A percentile compares a stretch with the other conserved stretches of the same genome.
phyloP scores from a whole-genome alignment of 2,797 vertebrate species.

The Leucoraja ocellata region DNA sequence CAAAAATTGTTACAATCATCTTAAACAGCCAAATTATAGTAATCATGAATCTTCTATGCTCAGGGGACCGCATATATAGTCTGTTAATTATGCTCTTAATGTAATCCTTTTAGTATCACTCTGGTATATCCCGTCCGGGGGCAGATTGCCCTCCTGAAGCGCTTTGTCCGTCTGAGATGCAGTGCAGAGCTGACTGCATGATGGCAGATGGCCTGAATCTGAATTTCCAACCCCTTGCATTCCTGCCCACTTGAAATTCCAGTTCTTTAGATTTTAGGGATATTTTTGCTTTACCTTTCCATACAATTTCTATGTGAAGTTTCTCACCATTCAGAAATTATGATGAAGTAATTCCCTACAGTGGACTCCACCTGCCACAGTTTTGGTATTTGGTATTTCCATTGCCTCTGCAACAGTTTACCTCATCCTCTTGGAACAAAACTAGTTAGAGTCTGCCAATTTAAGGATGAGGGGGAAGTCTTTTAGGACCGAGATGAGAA shows the following conservation, averaged over 20 bases:
- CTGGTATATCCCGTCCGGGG: background rate
- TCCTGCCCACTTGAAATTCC: background rate
- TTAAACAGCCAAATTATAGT: background rate
- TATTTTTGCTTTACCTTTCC: background rate
- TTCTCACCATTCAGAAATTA: background rate
- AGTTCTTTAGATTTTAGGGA: background rate
- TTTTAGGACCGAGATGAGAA: no score
- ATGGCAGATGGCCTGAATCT: background rate
- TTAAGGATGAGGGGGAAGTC: no score
- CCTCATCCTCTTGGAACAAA: background rate
- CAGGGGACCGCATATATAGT: no score
- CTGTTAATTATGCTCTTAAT: background rate
- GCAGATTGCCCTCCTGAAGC: background rate
- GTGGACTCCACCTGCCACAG: background rate
- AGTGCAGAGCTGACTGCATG: background rate
- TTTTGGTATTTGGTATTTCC: background rate
- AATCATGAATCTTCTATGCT: background rate
- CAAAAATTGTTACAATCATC: background rate
- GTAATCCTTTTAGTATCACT: background rate
- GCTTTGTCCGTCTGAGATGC: background rate
- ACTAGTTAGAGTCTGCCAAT: background rate
- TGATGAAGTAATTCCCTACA: background rate
- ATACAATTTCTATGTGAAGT: background rate
- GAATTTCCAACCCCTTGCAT: background rate
- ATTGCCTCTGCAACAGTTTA: background rate